These are phyloP conservation scores for Athene noctua DNA, from an alignment of 2,113 vertebrate species.

Conservation along the genomic window DNA sequence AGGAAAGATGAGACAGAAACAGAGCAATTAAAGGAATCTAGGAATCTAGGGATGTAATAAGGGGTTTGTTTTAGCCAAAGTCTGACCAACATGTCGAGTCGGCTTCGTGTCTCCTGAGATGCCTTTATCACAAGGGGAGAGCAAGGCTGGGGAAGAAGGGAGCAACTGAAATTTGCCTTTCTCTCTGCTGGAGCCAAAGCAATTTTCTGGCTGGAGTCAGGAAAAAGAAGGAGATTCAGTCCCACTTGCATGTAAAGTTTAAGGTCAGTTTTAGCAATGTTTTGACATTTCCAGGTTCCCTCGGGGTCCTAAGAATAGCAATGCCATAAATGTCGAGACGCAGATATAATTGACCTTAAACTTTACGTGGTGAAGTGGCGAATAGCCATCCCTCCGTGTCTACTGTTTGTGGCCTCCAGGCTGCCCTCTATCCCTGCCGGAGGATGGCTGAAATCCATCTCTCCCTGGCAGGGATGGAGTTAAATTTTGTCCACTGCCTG, in stretches of 20 bases:
- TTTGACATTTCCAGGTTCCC: slow-evolving; percentile 72
- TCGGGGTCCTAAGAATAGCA: slow-evolving; percentile 7
- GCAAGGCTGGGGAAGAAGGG: not conserved
- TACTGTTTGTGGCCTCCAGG: not conserved
- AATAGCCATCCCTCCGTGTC: not conserved
- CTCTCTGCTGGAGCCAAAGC: not conserved
- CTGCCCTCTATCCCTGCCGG: not conserved
- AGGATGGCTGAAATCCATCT: not conserved
- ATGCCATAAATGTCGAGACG: slow-evolving; percentile 48
- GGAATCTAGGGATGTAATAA: not conserved
- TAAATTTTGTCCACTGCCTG: not conserved
- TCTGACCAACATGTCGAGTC: not conserved
- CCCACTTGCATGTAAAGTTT: slow-evolving; percentile 62
- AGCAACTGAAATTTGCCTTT: slow-evolving; percentile 60
- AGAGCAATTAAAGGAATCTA: not conserved
- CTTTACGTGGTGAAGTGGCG: slow-evolving; percentile 9
- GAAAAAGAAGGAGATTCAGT: not conserved
- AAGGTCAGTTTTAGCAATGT: slow-evolving; percentile 70
- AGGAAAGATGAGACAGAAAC: not conserved
- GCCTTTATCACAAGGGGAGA: not conserved
- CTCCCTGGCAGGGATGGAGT: not conserved
- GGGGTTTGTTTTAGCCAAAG: not conserved
- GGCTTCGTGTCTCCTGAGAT: not conserved
- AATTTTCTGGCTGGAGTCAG: slow-evolving; percentile 50
- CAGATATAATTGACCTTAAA: slow-evolving; percentile 67